Percentiles rank a stretch among this genome's conserved stretches.
Conservation (phyloP, 1,140 invertebrate genomes). For the Drosophila burlai region DNA sequence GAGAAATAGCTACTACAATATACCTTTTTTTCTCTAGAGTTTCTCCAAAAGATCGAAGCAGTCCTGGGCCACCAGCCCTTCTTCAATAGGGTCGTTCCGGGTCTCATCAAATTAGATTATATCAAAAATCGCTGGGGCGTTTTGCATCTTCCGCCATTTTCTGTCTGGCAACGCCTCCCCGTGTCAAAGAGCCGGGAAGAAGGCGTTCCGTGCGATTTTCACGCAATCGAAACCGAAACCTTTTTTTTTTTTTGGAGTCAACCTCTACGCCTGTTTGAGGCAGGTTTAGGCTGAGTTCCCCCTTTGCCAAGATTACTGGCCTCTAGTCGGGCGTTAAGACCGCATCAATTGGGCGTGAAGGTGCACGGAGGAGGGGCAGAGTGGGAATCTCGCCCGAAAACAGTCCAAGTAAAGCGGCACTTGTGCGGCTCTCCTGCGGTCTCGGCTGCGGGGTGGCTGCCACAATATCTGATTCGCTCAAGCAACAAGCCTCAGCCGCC, state of each 20-base stretch:
- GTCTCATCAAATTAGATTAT: constrained; percentile 63
- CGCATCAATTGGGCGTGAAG: constrained; percentile 83
- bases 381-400: constrained; percentile 13
- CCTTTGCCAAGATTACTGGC: constrained; percentile 16
- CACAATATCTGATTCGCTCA: constrained; percentile 73
- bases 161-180: constrained; percentile 62
- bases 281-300: constrained; percentile 12
- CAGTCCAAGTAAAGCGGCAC: constrained; percentile 51
- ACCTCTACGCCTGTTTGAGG: constrained; percentile 42
- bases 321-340: constrained; percentile 78
- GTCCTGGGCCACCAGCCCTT: neutral
- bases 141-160: constrained; percentile 70
- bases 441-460: constrained; percentile 52
- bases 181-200: constrained; percentile 72
- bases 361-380: neutral
- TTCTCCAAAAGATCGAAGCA: neutral
- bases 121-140: constrained; percentile 46
- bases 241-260: constrained; percentile 24
- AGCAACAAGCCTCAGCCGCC: constrained; percentile 46
- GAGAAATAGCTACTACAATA: neutral
- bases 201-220: constrained; percentile 65
- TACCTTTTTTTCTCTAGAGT: no score
- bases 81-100: neutral
- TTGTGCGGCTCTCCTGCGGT: constrained; percentile 73
- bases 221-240: constrained; percentile 68